A percentile compares a stretch with the other conserved stretches of the same genome.
Conservation (phyloP, 2,888 invertebrate genomes). For the Stenoptilia bipunctidactyla region DNA sequence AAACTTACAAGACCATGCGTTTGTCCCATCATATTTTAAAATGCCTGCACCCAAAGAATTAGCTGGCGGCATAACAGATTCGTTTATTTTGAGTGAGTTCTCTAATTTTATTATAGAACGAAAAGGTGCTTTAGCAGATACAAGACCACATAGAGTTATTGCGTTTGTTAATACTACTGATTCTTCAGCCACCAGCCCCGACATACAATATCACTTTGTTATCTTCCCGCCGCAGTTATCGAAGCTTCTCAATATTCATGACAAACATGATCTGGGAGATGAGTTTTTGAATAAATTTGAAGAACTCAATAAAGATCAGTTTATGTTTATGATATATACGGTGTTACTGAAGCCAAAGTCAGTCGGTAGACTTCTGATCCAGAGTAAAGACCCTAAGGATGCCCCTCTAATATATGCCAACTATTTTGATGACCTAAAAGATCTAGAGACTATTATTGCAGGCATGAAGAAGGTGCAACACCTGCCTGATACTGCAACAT, state of each 20-base stretch:
- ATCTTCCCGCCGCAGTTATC: conserved; percentile 27
- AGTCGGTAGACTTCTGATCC: conserved; percentile 74
- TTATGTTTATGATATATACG: conserved; percentile 57
- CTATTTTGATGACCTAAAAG: conserved; percentile 70
- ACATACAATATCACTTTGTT: conserved; percentile 37
- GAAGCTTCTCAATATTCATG: conserved; percentile 29
- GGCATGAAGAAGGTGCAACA: conserved; percentile 27
- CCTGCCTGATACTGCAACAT: conserved; percentile 30
- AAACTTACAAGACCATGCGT: conserved; percentile 66
- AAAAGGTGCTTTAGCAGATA: conserved; percentile 54
- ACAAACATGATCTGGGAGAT: conserved; percentile 27
- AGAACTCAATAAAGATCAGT: conserved; percentile 29
- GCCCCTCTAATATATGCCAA: conserved; percentile 76
- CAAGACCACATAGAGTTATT: conserved; percentile 40
- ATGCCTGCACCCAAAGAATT: conserved; percentile 21
- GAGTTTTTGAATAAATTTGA: conserved; percentile 27
- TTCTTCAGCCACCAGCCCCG: conserved; percentile 29
- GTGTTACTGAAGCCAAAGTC: conserved; percentile 77
- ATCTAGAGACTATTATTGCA: conserved; percentile 41
- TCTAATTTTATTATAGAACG: conserved; percentile 54
- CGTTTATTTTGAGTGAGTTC: conserved; percentile 22
- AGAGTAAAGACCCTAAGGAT: conserved; percentile 74
- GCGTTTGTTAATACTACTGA: conserved; percentile 39
- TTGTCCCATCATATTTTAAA: conserved; percentile 39
- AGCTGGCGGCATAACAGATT: background rate